phyloP scores from a whole-genome alignment of 2,797 vertebrate genomes.

The Orestias chungarensis region DNA sequence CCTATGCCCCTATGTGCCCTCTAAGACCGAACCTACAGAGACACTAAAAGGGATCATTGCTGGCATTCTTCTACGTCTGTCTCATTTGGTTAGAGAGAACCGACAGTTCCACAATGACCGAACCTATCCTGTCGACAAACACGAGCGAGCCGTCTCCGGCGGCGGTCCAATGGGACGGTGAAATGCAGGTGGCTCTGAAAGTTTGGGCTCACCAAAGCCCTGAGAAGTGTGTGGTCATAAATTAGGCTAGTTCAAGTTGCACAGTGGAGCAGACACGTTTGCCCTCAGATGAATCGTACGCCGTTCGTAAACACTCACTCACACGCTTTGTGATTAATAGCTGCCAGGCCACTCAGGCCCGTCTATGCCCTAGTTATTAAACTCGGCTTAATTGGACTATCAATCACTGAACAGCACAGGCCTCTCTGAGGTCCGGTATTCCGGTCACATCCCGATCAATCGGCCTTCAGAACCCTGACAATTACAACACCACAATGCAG shows the following conservation, averaged over 20 bases:
- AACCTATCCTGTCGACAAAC: slow-evolving; percentile 38
- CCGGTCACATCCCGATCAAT: slow-evolving; percentile 64
- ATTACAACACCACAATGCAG: slow-evolving; percentile 39
- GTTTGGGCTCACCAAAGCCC: slow-evolving; percentile 32
- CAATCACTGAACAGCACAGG: slow-evolving; percentile 72
- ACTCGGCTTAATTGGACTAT: slow-evolving; percentile 78
- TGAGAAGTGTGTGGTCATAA: slow-evolving; percentile 57
- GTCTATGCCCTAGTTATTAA: slow-evolving; percentile 79
- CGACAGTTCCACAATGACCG: slow-evolving; percentile 30
- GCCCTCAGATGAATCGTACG: slow-evolving; percentile 33
- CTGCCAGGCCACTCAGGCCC: slow-evolving; percentile 63
- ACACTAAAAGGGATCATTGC: slow-evolving; percentile 47
- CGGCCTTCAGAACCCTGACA: slow-evolving; percentile 53
- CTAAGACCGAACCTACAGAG: slow-evolving; percentile 52
- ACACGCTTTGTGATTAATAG: slow-evolving; percentile 75
- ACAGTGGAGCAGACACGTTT: slow-evolving; percentile 43
- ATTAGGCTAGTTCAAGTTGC: slow-evolving; percentile 52
- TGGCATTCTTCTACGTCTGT: slow-evolving; percentile 40
- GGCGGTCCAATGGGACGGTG: slow-evolving; percentile 17
- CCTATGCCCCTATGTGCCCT: slow-evolving; percentile 29
- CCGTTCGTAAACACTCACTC: slow-evolving; percentile 46
- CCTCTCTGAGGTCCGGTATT: slow-evolving; percentile 53
- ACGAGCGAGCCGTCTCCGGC: slow-evolving; percentile 9
- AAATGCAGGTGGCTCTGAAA: slow-evolving; percentile 41
- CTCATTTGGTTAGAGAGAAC: slow-evolving; percentile 51